These are phyloP conservation scores for Camponotus pennsylvanicus DNA, from an alignment of 1,140 invertebrate genomes.

Conservation along the genomic window DNA sequence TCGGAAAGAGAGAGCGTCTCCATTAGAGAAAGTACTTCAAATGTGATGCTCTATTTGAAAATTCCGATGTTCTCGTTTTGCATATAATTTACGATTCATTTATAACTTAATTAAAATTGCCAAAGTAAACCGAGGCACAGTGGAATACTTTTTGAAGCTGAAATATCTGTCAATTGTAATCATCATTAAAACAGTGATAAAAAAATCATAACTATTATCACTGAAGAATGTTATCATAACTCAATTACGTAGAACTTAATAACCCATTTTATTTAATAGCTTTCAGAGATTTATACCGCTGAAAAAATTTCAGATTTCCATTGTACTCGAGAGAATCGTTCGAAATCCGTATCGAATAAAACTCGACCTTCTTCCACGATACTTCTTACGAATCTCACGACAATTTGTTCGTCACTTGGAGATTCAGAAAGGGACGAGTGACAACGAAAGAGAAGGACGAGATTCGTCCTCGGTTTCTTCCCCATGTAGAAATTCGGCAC, in stretches of 20 bases:
- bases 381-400: background rate
- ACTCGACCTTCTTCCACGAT: conserved; percentile 2
- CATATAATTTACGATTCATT: background rate
- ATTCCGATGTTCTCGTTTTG: background rate
- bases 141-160: background rate
- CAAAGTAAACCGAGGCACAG: background rate
- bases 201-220: background rate
- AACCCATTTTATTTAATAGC: background rate
- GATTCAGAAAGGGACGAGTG: background rate
- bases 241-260: background rate
- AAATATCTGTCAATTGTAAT: background rate
- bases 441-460: conserved; percentile 10
- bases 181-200: background rate
- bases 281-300: background rate
- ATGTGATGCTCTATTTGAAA: background rate
- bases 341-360: conserved; percentile 10
- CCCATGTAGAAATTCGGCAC: conserved; percentile 26
- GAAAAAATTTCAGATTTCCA: conserved; percentile 1
- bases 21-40: background rate
- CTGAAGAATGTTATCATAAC: background rate
- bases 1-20: background rate
- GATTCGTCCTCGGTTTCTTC: conserved; percentile 14
- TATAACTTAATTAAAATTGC: background rate
- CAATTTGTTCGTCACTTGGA: background rate
- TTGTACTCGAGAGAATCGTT: conserved; percentile 7